Evolutionary conservation across 2,113 vertebrate species (phyloP).

Genomic region (Notothenia rossii): DNA sequence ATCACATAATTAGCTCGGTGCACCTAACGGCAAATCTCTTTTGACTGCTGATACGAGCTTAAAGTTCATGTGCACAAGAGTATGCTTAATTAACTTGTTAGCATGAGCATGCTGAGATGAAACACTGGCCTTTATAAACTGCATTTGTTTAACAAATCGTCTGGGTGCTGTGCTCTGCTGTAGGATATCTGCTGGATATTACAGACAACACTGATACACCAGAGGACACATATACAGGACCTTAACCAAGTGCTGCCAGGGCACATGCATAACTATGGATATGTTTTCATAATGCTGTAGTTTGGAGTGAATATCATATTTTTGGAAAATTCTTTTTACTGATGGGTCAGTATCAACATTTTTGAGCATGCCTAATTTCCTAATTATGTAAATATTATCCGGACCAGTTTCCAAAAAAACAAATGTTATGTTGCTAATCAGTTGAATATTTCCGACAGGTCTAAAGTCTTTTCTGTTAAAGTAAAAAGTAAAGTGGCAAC

Average conservation of each 20-base stretch:
- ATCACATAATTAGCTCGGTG: constrained; percentile 88
- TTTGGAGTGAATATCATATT: background rate
- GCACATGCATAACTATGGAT: background rate
- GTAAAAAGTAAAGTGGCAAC: too few relatives aligned
- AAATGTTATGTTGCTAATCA: background rate
- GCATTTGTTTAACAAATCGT: constrained; percentile 60
- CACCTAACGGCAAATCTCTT: constrained; percentile 86
- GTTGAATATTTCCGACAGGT: background rate
- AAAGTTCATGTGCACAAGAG: constrained; percentile 90
- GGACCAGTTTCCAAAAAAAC: background rate
- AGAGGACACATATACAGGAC: background rate
- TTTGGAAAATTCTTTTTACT: background rate
- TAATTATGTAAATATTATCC: background rate
- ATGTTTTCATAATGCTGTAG: background rate
- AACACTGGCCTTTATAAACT: constrained; percentile 59
- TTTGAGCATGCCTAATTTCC: background rate
- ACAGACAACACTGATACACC: constrained; percentile 1
- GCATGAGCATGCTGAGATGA: constrained; percentile 51
- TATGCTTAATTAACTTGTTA: constrained; percentile 87
- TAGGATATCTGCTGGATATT: constrained; percentile 19
- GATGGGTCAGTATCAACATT: background rate
- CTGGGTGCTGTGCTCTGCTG: constrained; percentile 15
- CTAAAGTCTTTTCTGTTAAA: too few relatives aligned
- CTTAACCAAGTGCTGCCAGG: background rate
- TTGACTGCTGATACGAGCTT: constrained; percentile 87